phyloP scores from a whole-genome alignment of 2,113 vertebrate genomes.

The Neolamprologus toae region DNA sequence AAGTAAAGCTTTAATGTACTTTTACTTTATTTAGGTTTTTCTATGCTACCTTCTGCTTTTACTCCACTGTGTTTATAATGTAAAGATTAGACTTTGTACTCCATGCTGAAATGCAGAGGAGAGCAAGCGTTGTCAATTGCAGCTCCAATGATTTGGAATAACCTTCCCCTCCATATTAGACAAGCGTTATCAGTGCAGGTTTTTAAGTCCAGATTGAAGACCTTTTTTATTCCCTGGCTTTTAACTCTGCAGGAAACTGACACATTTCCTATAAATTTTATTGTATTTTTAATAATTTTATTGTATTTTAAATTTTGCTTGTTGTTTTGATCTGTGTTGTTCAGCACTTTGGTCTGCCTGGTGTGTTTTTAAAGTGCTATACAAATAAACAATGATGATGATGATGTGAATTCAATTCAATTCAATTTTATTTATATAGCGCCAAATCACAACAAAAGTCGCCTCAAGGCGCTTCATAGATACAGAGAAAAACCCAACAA shows the following conservation, averaged over 20 bases:
- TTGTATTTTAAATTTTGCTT: background rate
- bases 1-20: background rate
- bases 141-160: accelerated
- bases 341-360: background rate
- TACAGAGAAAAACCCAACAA: too few species aligned
- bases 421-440: too few species aligned
- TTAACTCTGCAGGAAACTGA: background rate
- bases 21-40: background rate
- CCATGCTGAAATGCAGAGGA: background rate
- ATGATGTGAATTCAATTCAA: background rate
- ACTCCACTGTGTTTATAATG: background rate
- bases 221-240: background rate
- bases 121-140: accelerated
- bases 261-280: background rate
- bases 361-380: background rate
- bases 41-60: background rate
- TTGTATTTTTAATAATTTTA: background rate
- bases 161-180: background rate
- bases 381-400: background rate
- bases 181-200: background rate
- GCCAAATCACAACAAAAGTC: too few species aligned
- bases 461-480: too few species aligned
- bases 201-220: background rate
- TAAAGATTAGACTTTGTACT: background rate
- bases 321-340: background rate